Conservation (phyloP, 2,797 vertebrate species). For the Falco berigora region DNA sequence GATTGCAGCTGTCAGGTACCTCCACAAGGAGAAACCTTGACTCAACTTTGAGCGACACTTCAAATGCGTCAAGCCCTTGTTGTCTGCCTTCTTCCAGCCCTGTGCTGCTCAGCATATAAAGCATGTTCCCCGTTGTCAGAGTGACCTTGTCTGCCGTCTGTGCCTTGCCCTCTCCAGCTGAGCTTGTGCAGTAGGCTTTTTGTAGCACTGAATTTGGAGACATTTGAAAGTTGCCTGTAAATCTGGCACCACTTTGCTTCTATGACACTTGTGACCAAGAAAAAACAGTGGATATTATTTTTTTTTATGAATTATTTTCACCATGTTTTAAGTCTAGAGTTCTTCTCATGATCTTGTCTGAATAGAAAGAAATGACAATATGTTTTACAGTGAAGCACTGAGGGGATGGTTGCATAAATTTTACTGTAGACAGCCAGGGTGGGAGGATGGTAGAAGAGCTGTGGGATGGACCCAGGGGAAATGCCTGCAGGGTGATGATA, state of each 20-base stretch:
- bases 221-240: slow-evolving; percentile 1
- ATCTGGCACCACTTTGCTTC: not conserved
- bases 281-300: not conserved
- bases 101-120: slow-evolving; percentile 56
- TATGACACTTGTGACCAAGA: not conserved
- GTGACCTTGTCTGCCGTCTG: slow-evolving; percentile 61
- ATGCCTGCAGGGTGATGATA: slow-evolving; percentile 20
- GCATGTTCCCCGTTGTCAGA: slow-evolving; percentile 45
- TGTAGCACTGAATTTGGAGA: not conserved
- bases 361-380: not conserved
- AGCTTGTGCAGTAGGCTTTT: slow-evolving; percentile 10
- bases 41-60: slow-evolving; percentile 53
- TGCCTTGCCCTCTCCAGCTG: slow-evolving; percentile 61
- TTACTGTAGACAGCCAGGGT: slow-evolving; percentile 5
- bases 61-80: slow-evolving; percentile 49
- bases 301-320: slow-evolving; percentile 12
- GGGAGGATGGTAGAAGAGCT: slow-evolving; percentile 40
- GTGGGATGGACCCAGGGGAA: slow-evolving; percentile 35
- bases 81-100: slow-evolving; percentile 45
- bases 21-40: slow-evolving; percentile 61
- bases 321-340: not conserved
- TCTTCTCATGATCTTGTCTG: not conserved
- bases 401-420: slow-evolving; percentile 10
- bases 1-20: slow-evolving; percentile 48
- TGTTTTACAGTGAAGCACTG: not conserved